These are phyloP conservation scores for Liodrosophila aerea DNA, from an alignment of 2,888 invertebrate species.

Conservation along the genomic window DNA sequence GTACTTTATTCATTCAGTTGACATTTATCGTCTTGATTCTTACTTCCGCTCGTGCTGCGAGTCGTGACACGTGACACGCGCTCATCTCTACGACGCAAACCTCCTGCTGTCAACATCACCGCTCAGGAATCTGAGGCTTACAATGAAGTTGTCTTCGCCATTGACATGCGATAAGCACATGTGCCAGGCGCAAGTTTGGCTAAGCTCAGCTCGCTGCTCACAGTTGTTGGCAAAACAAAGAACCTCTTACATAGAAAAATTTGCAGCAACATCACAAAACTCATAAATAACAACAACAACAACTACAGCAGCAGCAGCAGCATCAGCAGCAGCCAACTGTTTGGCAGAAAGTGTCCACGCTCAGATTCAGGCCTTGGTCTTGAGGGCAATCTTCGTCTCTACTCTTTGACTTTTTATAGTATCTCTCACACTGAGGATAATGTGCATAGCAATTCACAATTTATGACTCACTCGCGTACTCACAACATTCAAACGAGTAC, in stretches of 20 bases:
- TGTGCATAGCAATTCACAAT: constrained; percentile 67
- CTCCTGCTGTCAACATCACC: constrained; percentile 78
- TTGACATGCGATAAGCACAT: constrained; percentile 66
- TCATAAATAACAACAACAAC: constrained; percentile 71
- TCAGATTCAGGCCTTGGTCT: constrained; percentile 4
- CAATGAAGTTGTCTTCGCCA: constrained; percentile 78
- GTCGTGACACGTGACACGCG: background rate
- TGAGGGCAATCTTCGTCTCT: constrained; percentile 7
- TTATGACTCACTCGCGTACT: constrained; percentile 65
- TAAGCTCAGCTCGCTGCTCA: too few relatives aligned
- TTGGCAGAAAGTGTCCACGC: constrained; percentile 67
- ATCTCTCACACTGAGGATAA: constrained; percentile 60
- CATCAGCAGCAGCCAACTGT: constrained; percentile 34
- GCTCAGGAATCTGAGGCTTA: constrained; percentile 61
- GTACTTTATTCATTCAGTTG: too few relatives aligned
- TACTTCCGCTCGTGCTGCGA: background rate
- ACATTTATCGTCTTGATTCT: too few relatives aligned
- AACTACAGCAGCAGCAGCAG: constrained; percentile 19
- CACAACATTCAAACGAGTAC: background rate
- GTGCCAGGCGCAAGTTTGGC: constrained; percentile 44
- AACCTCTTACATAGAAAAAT: constrained; percentile 72
- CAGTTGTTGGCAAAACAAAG: constrained; percentile 42
- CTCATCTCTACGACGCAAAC: constrained; percentile 16
- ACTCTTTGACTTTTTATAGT: constrained; percentile 51
- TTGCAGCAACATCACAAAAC: constrained; percentile 79